phyloP scores from a whole-genome alignment of 2,888 invertebrate species.

The Theodoxus fluviatilis region DNA sequence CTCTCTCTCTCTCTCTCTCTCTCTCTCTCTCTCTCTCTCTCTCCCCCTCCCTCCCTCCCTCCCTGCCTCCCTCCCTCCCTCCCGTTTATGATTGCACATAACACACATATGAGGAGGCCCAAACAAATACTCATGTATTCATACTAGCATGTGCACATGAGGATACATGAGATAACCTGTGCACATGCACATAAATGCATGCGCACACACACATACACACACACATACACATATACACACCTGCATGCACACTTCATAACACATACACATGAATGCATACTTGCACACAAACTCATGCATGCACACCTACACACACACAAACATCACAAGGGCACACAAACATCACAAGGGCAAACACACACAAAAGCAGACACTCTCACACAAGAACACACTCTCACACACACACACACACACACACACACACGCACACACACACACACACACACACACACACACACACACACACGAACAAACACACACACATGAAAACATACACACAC shows the following conservation, averaged over 20 bases:
- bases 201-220: conserved; percentile 3
- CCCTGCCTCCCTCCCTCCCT: background rate
- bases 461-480: background rate
- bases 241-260: background rate
- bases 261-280: background rate
- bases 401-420: conserved; percentile 5
- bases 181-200: background rate
- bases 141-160: background rate
- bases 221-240: conserved; percentile 10
- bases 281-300: background rate
- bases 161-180: background rate
- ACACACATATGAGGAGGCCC: background rate
- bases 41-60: background rate
- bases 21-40: background rate
- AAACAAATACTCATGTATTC: background rate
- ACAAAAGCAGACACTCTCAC: background rate
- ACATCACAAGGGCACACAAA: background rate
- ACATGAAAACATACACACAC: background rate
- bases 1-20: background rate
- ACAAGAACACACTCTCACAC: background rate
- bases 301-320: background rate
- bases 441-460: background rate
- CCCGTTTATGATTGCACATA: too few species aligned
- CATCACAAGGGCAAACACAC: background rate
- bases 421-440: background rate